A percentile compares a stretch with the other conserved stretches of the same genome.
Evolutionary conservation across 2,113 vertebrate species (phyloP).

Genomic region (Nannobrachium achirus): DNA sequence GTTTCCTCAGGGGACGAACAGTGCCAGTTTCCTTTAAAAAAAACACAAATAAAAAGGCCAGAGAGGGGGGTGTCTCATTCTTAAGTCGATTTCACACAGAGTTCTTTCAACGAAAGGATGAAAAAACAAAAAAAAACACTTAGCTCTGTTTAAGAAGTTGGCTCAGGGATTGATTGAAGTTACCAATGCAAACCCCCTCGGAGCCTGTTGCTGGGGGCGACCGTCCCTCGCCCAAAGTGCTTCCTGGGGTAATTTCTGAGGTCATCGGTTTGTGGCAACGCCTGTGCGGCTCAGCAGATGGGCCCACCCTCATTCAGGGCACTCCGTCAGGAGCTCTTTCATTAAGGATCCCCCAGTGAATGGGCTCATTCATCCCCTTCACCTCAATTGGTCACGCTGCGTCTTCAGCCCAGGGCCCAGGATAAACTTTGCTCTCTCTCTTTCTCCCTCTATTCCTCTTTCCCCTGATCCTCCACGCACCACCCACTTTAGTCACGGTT

Average conservation of each 20-base stretch:
- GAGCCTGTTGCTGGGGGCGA: slow-evolving; percentile 79
- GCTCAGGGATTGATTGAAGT: slow-evolving; percentile 76
- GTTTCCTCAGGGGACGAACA: slow-evolving; percentile 64
- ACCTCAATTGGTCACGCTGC: slow-evolving; percentile 79
- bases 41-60: slow-evolving; percentile 22
- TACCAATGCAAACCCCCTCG: slow-evolving; percentile 74
- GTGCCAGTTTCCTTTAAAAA: slow-evolving; percentile 45
- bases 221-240: slow-evolving; percentile 75
- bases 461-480: slow-evolving; percentile 63
- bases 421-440: slow-evolving; percentile 75
- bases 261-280: slow-evolving; percentile 83
- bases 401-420: slow-evolving; percentile 68
- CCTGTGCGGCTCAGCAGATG: slow-evolving; percentile 77
- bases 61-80: slow-evolving; percentile 44
- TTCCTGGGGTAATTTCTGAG: slow-evolving; percentile 84
- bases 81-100: slow-evolving; percentile 71
- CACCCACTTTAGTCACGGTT: slow-evolving; percentile 75
- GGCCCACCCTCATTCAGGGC: slow-evolving; percentile 77
- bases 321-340: slow-evolving; percentile 78
- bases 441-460: slow-evolving; percentile 34
- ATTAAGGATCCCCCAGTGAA: slow-evolving; percentile 74
- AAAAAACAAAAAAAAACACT: slow-evolving; percentile 47
- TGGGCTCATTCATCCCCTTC: slow-evolving; percentile 79
- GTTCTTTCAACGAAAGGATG: slow-evolving; percentile 57
- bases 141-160: slow-evolving; percentile 70